Evolutionary conservation across 2,113 vertebrate genomes (phyloP), one percentile per base, ranked within the genome.

Genomic region (Gadus chalcogrammus): DNA sequence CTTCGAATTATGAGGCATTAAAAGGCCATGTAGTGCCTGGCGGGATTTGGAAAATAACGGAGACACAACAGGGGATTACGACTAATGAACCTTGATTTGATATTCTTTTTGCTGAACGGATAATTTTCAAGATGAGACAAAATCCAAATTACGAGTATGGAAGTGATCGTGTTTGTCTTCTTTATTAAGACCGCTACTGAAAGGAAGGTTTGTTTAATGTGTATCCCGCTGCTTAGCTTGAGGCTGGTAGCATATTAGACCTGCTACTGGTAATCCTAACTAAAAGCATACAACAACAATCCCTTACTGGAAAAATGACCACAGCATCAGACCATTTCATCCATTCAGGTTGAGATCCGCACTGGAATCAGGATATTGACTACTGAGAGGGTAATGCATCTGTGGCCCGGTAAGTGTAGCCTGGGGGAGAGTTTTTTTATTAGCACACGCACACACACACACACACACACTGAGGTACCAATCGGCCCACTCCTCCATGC

Each of bases 401-500:
- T 73, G 61, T 71, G 56, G 73, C 61, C 79, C 74, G 64, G 58
- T 70, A 74, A 85, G 60, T 76, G 73, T 68, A 72, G 67, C 79
- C 67, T 68, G 60, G 70, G 73, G 78, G 81, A 77, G 38, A 61
- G 65, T 42, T 15, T 81, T 68, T 15, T 81, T 68, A 83, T 81
- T 81, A 71, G 72, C 59, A 48, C 38, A 63, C 20, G 17, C 15
- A 60, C 67, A 64, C 28, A 64, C 28, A 62, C 62, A 64, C 70
- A 68, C 74, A 80, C 38, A 67, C 73, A 65, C 71, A 73, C 70
- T 58, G 71, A 78, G 7, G 72, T 85, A 87, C 86, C 85, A 87
- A 88, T 90, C 85, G 81, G 42, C 42, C 73, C 67, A 42, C 67
- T 75, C 85, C 85, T 84, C 87, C 85, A 85, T 83, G 83, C 78